phyloP scores from a whole-genome alignment of 2,113 vertebrate genomes.

The Leptosomus discolor region DNA sequence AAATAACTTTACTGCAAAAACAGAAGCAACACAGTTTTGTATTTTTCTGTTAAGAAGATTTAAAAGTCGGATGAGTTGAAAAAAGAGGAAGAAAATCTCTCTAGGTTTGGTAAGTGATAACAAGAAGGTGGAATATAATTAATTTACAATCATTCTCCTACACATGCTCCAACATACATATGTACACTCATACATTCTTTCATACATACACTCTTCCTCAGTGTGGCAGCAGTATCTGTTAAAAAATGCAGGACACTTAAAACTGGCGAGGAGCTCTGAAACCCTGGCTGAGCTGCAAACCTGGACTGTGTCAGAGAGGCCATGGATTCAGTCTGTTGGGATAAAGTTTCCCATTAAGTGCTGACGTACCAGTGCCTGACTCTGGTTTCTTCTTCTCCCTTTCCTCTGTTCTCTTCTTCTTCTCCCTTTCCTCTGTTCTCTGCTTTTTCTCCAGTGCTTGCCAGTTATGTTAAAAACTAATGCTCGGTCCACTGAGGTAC shows the following conservation, averaged over 20 bases:
- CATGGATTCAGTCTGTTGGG: not conserved
- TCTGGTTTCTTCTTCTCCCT: not conserved
- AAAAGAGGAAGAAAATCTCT: not conserved
- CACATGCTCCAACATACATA: no score
- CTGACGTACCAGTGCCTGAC: not conserved
- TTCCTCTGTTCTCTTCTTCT: not conserved
- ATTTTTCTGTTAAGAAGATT: not conserved
- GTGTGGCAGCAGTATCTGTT: constrained; percentile 43
- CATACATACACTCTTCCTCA: constrained; percentile 39
- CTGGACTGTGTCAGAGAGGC: not conserved
- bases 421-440: not conserved
- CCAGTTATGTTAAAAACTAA: not conserved
- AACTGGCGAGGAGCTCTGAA: not conserved
- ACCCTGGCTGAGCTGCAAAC: not conserved
- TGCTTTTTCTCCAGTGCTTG: not conserved
- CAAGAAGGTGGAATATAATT: not conserved
- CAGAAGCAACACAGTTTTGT: not conserved
- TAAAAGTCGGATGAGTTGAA: not conserved
- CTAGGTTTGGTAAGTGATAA: not conserved
- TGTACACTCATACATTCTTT: no score
- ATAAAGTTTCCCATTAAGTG: not conserved
- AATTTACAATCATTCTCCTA: not conserved
- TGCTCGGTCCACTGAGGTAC: not conserved
- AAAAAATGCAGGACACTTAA: constrained; percentile 6
- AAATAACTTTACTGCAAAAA: not conserved